These are phyloP conservation scores for Drosophila ananassae DNA, from an alignment of 1,140 invertebrate genomes.

Conservation along the genomic window DNA sequence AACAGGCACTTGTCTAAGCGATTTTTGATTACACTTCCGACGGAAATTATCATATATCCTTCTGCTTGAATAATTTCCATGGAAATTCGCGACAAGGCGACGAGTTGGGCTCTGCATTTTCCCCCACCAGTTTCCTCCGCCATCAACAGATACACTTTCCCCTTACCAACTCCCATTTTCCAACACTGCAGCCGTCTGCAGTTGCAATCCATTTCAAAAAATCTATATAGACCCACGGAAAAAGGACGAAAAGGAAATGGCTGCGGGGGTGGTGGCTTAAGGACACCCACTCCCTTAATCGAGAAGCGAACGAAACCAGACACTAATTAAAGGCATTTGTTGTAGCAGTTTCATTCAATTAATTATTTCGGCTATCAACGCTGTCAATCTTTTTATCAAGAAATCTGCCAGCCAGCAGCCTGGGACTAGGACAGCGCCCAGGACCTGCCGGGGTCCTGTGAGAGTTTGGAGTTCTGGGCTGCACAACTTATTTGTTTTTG, in stretches of 20 bases:
- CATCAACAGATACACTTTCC: slow-evolving; percentile 8
- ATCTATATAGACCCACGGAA: neutral
- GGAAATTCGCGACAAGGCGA: slow-evolving; percentile 57
- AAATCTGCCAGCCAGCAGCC: slow-evolving; percentile 61
- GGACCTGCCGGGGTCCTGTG: neutral
- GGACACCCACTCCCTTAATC: slow-evolving; percentile 3
- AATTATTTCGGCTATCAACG: slow-evolving; percentile 80
- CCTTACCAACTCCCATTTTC: neutral
- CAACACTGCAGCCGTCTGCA: neutral
- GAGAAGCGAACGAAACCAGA: slow-evolving; percentile 53
- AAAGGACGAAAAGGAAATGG: neutral
- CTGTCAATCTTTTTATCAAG: slow-evolving; percentile 81
- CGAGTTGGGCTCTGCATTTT: neutral
- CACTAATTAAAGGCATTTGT: slow-evolving; percentile 81
- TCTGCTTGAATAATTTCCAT: slow-evolving; percentile 84
- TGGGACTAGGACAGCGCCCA: neutral
- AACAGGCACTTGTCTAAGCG: slow-evolving; percentile 76
- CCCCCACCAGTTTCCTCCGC: neutral
- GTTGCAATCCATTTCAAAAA: slow-evolving; percentile 1
- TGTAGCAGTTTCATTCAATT: slow-evolving; percentile 80
- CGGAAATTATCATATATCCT: slow-evolving; percentile 84
- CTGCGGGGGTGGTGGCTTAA: neutral
- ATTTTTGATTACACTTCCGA: slow-evolving; percentile 84
- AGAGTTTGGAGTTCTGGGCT: slow-evolving; percentile 18
- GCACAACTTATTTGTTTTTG: slow-evolving; percentile 42